A percentile compares a stretch with the other conserved stretches of the same genome.
Evolutionary conservation across 2,888 invertebrate genomes (phyloP).

Genomic region (Disparrhopalites patrizii): DNA sequence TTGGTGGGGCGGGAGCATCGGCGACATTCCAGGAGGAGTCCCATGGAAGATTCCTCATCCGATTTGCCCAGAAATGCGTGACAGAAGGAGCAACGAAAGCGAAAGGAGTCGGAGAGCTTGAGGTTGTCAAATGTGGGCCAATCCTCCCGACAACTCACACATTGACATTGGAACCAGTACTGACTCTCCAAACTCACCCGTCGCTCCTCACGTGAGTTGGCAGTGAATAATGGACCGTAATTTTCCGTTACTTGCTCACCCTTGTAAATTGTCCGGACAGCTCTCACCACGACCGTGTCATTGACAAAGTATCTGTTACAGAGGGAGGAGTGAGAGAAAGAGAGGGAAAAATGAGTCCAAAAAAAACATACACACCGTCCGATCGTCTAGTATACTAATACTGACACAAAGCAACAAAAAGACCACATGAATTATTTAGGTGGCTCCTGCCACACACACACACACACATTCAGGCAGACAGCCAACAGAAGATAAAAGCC

Average conservation of each 20-base stretch:
- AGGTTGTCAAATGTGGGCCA: slow-evolving; percentile 68
- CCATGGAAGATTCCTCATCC: slow-evolving; percentile 34
- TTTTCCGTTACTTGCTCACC: slow-evolving; percentile 74
- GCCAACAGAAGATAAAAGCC: too few relatives aligned
- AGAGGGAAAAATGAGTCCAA: not conserved
- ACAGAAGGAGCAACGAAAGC: slow-evolving; percentile 46
- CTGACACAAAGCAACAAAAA: too few relatives aligned
- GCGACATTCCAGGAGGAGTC: slow-evolving; percentile 39
- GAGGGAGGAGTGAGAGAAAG: not conserved
- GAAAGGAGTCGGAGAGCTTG: slow-evolving; percentile 49
- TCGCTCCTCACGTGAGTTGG: slow-evolving; percentile 58
- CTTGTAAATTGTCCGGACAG: slow-evolving; percentile 61
- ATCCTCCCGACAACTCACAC: slow-evolving; percentile 67
- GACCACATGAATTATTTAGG: not conserved
- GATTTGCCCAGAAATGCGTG: slow-evolving; percentile 35
- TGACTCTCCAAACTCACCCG: slow-evolving; percentile 57
- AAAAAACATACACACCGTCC: not conserved
- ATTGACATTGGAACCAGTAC: slow-evolving; percentile 67
- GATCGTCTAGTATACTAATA: not conserved
- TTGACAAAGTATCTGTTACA: slow-evolving; percentile 66
- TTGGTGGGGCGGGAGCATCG: slow-evolving; percentile 38
- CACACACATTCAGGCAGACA: not conserved
- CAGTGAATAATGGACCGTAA: slow-evolving; percentile 74
- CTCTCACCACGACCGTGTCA: slow-evolving; percentile 65
- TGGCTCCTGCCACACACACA: not conserved